Conservation (phyloP, 2,113 vertebrate genomes). For the Protobothrops mucrosquamatus region DNA sequence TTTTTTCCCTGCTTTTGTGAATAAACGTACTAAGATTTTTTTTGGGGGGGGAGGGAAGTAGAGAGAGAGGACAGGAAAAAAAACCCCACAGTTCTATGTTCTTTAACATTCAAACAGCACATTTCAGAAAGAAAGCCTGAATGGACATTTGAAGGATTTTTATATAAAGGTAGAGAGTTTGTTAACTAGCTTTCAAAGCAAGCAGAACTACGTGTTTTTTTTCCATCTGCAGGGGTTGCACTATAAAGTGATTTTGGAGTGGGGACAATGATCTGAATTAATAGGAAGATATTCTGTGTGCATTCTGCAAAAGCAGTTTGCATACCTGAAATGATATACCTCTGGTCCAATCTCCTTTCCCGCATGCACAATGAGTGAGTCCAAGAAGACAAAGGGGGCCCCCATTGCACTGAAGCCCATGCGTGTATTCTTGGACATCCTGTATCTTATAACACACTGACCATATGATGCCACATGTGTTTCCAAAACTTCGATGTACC, state of each 20-base stretch:
- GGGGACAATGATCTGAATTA: not conserved
- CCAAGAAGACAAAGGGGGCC: not conserved
- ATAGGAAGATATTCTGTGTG: not conserved
- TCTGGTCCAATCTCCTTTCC: not conserved
- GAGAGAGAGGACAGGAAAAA: not conserved
- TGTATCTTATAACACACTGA: not conserved
- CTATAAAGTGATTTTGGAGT: too few species aligned
- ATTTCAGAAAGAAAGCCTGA: constrained; percentile 4
- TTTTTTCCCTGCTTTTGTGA: not conserved
- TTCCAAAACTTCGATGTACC: not conserved
- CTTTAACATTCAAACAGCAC: not conserved
- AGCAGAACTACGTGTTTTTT: not conserved
- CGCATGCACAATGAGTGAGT: not conserved
- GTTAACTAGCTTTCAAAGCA: not conserved
- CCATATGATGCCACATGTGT: not conserved
- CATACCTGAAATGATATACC: not conserved
- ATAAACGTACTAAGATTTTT: not conserved
- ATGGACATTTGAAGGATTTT: fast-evolving
- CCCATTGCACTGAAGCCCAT: not conserved
- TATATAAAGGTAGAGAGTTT: not conserved
- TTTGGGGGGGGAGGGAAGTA: not conserved
- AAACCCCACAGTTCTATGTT: not conserved
- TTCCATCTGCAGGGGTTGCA: not conserved
- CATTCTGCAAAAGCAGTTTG: not conserved
- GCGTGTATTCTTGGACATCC: not conserved